Conservation (phyloP, 2,113 vertebrate genomes). For the Montifringilla adamsi region DNA sequence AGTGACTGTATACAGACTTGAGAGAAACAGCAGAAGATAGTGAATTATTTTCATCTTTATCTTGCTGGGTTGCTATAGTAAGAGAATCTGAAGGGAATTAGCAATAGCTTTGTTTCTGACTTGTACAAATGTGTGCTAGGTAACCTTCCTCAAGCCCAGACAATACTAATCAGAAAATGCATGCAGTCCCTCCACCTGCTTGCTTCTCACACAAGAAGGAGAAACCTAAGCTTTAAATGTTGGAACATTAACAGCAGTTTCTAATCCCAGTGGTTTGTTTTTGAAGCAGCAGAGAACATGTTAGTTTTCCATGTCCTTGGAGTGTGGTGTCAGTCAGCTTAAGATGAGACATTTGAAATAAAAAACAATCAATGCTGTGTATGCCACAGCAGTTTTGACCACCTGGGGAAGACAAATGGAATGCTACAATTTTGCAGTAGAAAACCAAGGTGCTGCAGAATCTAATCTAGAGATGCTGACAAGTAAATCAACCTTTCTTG, state of each 20-base stretch:
- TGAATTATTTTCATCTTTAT: conserved; percentile 51
- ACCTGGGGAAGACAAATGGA: conserved; percentile 27
- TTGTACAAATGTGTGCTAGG: conserved; percentile 45
- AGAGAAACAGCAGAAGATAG: conserved; percentile 12
- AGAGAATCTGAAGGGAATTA: conserved; percentile 40
- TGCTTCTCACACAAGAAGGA: neutral
- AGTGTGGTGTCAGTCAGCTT: neutral
- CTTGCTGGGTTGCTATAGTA: conserved; percentile 26
- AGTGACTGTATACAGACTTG: neutral
- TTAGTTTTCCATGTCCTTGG: neutral
- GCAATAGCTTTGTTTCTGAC: conserved; percentile 4
- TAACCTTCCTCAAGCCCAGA: conserved; percentile 18
- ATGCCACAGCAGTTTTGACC: neutral
- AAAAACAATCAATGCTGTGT: neutral
- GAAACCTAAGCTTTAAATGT: neutral
- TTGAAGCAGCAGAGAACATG: neutral
- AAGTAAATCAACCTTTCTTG: neutral
- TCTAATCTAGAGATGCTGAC: neutral
- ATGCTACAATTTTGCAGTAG: neutral
- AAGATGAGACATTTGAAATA: conserved; percentile 7
- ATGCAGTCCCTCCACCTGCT: neutral
- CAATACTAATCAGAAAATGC: conserved; percentile 30
- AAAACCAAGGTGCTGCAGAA: neutral
- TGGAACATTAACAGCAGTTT: neutral
- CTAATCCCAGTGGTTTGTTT: neutral